Evolutionary conservation across 2,797 vertebrate species (phyloP).

Genomic region (Falco biarmicus): DNA sequence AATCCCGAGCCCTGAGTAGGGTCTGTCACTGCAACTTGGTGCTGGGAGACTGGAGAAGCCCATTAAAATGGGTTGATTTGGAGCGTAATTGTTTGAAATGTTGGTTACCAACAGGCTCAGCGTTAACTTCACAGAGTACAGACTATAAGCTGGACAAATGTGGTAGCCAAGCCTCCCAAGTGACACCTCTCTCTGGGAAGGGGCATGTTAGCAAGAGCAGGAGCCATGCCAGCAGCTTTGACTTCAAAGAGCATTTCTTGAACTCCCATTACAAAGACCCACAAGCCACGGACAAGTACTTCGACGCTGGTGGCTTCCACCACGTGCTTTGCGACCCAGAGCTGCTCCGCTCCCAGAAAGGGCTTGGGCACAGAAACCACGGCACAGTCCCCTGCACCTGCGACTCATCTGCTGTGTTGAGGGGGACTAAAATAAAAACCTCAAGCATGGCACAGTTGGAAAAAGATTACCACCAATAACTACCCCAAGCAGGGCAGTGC

Average conservation of each 20-base stretch:
- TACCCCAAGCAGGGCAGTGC: too few relatives aligned
- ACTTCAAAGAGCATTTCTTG: not conserved
- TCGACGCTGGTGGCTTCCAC: not conserved
- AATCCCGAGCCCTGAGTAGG: rapidly evolving
- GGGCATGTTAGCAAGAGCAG: not conserved
- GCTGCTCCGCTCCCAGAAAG: not conserved
- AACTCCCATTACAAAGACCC: not conserved
- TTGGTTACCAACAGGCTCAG: not conserved
- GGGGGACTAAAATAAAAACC: too few relatives aligned
- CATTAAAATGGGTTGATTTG: rapidly evolving
- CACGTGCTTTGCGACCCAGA: not conserved
- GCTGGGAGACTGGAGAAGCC: not conserved
- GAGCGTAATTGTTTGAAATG: not conserved
- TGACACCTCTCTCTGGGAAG: not conserved
- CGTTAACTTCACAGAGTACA: not conserved
- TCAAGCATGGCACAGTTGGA: rapidly evolving
- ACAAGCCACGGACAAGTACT: not conserved
- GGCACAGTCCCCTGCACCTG: rapidly evolving
- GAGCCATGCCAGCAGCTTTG: not conserved
- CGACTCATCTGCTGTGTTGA: rapidly evolving
- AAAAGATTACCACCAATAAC: not conserved
- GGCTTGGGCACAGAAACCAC: not conserved
- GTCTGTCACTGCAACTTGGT: rapidly evolving
- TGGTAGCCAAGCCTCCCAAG: not conserved
- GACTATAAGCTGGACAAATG: not conserved